These are phyloP conservation scores for Latrodectus geometricus DNA, from an alignment of 1,140 invertebrate genomes.

Conservation along the genomic window DNA sequence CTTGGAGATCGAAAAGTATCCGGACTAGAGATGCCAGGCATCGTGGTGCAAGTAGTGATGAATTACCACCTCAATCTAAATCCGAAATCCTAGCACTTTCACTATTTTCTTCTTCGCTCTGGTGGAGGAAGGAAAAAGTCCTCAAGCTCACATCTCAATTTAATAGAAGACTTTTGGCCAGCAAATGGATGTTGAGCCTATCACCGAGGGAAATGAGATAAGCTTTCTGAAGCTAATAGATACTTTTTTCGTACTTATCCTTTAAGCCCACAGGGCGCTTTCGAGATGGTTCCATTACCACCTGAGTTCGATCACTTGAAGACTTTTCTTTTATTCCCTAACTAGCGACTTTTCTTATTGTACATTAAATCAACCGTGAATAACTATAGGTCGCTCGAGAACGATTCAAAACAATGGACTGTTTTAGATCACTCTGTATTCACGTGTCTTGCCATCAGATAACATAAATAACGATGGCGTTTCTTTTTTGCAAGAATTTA, in stretches of 20 bases:
- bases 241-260: slow-evolving; percentile 54
- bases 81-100: slow-evolving; percentile 2
- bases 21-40: neutral
- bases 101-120: neutral
- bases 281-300: slow-evolving; percentile 52
- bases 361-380: neutral
- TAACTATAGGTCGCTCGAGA: neutral
- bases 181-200: slow-evolving; percentile 46
- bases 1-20: neutral
- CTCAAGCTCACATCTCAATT: slow-evolving; percentile 22
- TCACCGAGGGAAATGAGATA: slow-evolving; percentile 58
- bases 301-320: slow-evolving; percentile 44
- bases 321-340: neutral
- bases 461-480: no score
- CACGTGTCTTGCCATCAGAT: no score
- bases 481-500: no score
- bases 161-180: slow-evolving; percentile 47
- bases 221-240: slow-evolving; percentile 56
- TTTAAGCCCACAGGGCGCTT: slow-evolving; percentile 43
- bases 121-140: neutral
- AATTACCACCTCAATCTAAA: slow-evolving; percentile 7
- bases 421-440: no score
- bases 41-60: neutral
- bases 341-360: neutral
- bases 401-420: no score